These are phyloP conservation scores for Porites cylindrica DNA, from an alignment of 92 coral and sea anemone species.

Conservation along the genomic window DNA sequence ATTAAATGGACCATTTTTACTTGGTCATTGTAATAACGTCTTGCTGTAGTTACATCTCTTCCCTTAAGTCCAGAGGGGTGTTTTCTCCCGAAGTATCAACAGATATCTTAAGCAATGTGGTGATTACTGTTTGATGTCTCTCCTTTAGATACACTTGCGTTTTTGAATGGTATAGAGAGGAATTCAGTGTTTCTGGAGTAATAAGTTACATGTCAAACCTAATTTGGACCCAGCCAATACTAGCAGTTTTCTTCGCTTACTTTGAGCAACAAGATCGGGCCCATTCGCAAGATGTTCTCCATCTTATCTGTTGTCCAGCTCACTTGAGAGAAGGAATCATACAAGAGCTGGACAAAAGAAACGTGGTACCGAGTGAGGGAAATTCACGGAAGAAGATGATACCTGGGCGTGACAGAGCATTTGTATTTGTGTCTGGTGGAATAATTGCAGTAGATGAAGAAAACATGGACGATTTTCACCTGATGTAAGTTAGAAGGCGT, in stretches of 20 bases:
- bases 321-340: neutral
- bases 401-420: constrained; percentile 26
- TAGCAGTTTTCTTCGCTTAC: constrained; percentile 39
- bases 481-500: neutral
- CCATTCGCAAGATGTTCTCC: constrained; percentile 22
- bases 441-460: neutral
- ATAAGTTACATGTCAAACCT: constrained; percentile 1
- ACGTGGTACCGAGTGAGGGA: neutral
- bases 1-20: too few relatives aligned
- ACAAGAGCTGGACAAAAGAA: neutral
- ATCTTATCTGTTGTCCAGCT: constrained; percentile 31
- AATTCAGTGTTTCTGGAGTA: neutral
- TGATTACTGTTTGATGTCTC: neutral
- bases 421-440: constrained; percentile 8
- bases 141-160: constrained; percentile 5
- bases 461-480: neutral
- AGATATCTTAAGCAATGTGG: neutral
- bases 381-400: neutral
- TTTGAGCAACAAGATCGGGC: constrained; percentile 4
- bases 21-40: neutral
- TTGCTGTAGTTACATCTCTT: neutral
- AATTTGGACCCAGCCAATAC: constrained; percentile 7
- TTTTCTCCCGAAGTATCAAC: too few relatives aligned
- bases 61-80: neutral
- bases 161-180: constrained; percentile 11